These are phyloP conservation scores for Crotalus tigris DNA, from an alignment of 2,113 vertebrate species.

Conservation along the genomic window DNA sequence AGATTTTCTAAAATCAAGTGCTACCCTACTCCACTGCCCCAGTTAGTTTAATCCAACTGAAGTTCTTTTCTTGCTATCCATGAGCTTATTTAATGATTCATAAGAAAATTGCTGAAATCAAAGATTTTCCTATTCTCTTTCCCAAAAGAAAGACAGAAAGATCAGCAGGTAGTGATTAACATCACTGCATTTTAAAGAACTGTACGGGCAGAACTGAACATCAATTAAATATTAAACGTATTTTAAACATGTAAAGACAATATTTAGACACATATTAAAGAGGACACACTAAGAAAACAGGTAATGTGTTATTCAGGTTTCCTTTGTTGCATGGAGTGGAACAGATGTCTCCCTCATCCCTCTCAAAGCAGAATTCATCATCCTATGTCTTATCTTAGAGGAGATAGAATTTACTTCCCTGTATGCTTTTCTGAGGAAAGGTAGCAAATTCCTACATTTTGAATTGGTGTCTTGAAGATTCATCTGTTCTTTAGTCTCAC, in stretches of 20 bases:
- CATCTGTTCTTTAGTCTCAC: not conserved
- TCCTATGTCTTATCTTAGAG: not conserved
- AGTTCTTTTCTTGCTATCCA: conserved; percentile 4
- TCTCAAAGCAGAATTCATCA: not conserved
- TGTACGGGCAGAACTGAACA: not conserved
- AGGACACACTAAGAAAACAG: not conserved
- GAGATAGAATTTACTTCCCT: not conserved
- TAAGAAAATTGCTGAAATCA: conserved; percentile 28
- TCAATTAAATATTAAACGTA: not conserved
- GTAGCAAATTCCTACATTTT: not conserved
- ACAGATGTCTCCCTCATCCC: not conserved
- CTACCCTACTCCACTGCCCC: not conserved
- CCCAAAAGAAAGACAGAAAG: not conserved
- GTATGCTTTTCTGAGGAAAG: not conserved
- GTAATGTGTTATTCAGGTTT: not conserved
- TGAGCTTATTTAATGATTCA: conserved; percentile 33
- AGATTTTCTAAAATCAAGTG: not conserved
- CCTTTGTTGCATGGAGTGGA: not conserved
- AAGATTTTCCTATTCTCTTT: conserved; percentile 20
- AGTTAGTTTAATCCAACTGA: not conserved
- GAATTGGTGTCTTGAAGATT: not conserved
- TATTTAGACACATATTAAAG: not conserved
- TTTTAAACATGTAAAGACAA: not conserved
- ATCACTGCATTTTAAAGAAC: accelerated
- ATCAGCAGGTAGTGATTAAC: not conserved